Conservation (phyloP, 2,797 vertebrate genomes). For the Hafferia zeledoni region DNA sequence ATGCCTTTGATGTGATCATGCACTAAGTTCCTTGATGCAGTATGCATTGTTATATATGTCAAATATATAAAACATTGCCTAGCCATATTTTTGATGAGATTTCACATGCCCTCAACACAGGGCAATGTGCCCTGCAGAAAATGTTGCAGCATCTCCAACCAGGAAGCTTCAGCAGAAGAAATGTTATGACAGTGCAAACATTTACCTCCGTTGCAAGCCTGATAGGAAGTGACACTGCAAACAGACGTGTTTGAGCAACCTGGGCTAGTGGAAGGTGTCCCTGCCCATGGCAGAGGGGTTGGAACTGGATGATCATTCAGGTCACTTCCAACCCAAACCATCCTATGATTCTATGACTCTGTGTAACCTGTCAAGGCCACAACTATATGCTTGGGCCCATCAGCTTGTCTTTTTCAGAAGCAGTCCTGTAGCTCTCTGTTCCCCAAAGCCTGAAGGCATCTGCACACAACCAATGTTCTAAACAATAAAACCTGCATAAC, state of each 20-base stretch:
- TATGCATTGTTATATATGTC: background rate
- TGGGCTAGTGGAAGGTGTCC: background rate
- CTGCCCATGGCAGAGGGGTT: background rate
- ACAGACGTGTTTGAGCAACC: background rate
- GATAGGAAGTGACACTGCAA: constrained; percentile 53
- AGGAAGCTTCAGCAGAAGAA: constrained; percentile 20
- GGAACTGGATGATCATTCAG: background rate
- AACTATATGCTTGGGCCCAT: background rate
- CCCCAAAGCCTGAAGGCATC: background rate
- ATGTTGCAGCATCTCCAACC: background rate
- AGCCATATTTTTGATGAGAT: background rate
- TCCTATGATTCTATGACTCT: background rate
- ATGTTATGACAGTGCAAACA: constrained; percentile 43
- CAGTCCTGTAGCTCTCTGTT: background rate
- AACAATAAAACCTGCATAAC: background rate
- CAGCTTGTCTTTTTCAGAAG: background rate
- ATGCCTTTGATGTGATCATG: background rate
- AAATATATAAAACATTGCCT: background rate
- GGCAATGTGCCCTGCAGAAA: background rate
- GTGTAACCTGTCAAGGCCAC: background rate
- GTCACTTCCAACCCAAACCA: background rate
- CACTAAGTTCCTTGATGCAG: background rate
- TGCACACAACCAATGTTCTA: background rate
- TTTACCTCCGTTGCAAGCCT: background rate
- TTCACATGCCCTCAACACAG: background rate